A percentile compares a stretch with the other conserved stretches of the same genome.
These are phyloP conservation scores for Nyleta sp. DNA, from an alignment of 2,888 invertebrate species.

Conservation along the genomic window DNA sequence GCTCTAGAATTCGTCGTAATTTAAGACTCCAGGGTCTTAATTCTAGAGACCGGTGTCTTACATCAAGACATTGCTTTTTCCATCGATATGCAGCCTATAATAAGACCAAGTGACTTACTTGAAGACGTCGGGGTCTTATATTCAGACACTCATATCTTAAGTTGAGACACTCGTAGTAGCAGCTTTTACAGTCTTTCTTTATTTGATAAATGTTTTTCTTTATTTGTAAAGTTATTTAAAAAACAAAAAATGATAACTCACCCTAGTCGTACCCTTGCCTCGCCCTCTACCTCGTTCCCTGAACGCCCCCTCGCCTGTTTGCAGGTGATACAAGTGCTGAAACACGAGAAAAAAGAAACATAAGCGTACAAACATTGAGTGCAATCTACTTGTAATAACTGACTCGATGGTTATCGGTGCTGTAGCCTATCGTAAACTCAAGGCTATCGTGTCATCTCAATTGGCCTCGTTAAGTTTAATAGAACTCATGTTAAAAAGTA, in stretches of 20 bases:
- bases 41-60: too few relatives aligned
- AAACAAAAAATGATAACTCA: conserved; percentile 69
- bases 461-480: conserved; percentile 80
- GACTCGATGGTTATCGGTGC: conserved; percentile 70
- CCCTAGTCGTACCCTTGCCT: conserved; percentile 81
- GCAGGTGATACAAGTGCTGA: conserved; percentile 81
- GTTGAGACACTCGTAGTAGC: too few relatives aligned
- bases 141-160: too few relatives aligned
- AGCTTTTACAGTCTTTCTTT: too few relatives aligned
- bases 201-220: too few relatives aligned
- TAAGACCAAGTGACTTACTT: too few relatives aligned
- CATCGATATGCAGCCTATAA: too few relatives aligned
- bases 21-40: too few relatives aligned
- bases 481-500: conserved; percentile 75
- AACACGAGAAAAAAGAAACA: conserved; percentile 69
- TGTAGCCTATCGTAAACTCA: conserved; percentile 76
- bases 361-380: conserved; percentile 47
- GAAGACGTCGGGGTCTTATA: too few relatives aligned
- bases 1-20: too few relatives aligned
- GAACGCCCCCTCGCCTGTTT: conserved; percentile 80
- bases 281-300: conserved; percentile 80
- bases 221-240: neutral
- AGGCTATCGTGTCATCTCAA: conserved; percentile 77
- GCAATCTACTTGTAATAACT: conserved; percentile 57
- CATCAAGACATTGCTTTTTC: too few relatives aligned